phyloP scores from a whole-genome alignment of 2,888 invertebrate genomes.

The Papilio gigon region DNA sequence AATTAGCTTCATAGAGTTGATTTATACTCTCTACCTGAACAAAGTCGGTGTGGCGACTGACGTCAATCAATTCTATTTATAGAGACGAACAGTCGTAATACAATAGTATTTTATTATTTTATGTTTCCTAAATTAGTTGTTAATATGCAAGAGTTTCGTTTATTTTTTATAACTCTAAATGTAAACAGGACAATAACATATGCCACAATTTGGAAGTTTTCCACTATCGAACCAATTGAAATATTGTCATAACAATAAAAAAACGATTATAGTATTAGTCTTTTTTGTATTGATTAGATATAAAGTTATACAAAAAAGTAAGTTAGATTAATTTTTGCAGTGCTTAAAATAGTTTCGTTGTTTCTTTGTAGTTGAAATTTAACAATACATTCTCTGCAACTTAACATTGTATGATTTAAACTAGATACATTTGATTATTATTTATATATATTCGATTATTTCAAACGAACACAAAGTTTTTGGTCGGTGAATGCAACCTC shows the following conservation, averaged over 20 bases:
- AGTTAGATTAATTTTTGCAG: no score
- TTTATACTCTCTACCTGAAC: background rate
- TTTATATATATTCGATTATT: no score
- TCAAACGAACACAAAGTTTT: background rate
- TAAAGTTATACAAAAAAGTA: no score
- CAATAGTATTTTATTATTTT: background rate
- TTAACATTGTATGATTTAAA: no score
- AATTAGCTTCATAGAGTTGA: background rate
- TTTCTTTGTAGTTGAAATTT: no score
- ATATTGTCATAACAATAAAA: no score
- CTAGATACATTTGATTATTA: no score
- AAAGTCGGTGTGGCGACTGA: background rate
- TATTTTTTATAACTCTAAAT: background rate
- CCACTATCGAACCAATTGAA: background rate
- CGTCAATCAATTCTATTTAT: conserved; percentile 6
- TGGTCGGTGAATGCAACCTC: background rate
- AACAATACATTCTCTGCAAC: no score
- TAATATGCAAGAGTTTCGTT: background rate
- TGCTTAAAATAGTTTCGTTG: background rate
- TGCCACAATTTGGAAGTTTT: background rate
- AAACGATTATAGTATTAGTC: no score
- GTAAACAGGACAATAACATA: background rate
- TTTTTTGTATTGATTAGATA: no score
- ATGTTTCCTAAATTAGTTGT: background rate
- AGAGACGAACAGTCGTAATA: background rate